Conservation (phyloP, 2,888 invertebrate species). For the Anoncus sp. region DNA sequence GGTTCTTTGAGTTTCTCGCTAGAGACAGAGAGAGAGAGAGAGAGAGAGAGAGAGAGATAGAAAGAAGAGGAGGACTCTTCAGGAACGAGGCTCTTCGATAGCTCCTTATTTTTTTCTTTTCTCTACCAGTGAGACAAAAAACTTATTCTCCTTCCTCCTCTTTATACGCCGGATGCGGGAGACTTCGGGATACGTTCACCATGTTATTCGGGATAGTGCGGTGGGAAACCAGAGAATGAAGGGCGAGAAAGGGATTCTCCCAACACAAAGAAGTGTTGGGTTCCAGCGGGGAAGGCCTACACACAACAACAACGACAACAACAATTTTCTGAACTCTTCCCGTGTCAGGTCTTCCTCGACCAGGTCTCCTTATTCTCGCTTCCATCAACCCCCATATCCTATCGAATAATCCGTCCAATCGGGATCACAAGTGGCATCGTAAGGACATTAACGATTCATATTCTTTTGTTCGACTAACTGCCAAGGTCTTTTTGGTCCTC, state of each 20-base stretch:
- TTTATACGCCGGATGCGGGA: conserved; percentile 58
- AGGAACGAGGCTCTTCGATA: conserved; percentile 33
- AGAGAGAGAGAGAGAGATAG: conserved; percentile 5
- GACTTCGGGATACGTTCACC: conserved; percentile 39
- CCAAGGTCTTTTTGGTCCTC: too few species aligned
- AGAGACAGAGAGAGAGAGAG: neutral
- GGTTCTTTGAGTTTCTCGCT: conserved; percentile 32
- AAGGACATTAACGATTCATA: too few species aligned
- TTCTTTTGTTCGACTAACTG: too few species aligned
- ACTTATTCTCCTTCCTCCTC: conserved; percentile 44
- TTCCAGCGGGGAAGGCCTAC: neutral
- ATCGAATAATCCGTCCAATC: conserved; percentile 60
- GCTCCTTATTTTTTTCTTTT: conserved; percentile 54
- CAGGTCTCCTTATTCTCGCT: conserved; percentile 50
- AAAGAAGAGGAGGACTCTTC: conserved; percentile 7
- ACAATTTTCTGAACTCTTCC: too few species aligned
- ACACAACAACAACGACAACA: conserved; percentile 5
- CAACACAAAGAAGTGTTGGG: too few species aligned
- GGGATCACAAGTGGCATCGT: conserved; percentile 40
- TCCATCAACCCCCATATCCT: conserved; percentile 30
- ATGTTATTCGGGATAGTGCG: conserved; percentile 45
- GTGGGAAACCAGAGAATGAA: too few species aligned
- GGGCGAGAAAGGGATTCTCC: neutral
- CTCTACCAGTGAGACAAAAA: conserved; percentile 44
- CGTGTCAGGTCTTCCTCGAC: conserved; percentile 34